These are phyloP conservation scores for Anableps anableps DNA, from an alignment of 2,797 vertebrate genomes.

Conservation along the genomic window DNA sequence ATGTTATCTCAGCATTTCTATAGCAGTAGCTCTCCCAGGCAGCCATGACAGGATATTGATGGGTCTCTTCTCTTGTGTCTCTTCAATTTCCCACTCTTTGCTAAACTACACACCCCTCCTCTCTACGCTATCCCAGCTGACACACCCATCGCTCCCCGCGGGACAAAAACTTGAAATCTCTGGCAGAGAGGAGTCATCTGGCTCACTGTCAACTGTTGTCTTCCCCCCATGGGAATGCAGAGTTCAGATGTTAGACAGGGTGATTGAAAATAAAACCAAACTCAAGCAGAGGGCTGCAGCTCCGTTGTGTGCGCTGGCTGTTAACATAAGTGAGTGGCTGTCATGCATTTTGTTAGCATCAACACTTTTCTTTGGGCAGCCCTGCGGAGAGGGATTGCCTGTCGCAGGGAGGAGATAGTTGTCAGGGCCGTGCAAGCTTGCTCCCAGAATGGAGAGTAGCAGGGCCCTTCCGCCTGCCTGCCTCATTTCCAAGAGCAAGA, in stretches of 20 bases:
- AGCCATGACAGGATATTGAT: constrained; percentile 79
- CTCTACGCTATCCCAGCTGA: constrained; percentile 19
- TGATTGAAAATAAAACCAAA: constrained; percentile 70
- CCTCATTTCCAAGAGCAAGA: constrained; percentile 65
- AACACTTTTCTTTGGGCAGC: constrained; percentile 77
- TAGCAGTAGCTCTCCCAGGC: constrained; percentile 58
- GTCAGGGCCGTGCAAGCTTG: constrained; percentile 59
- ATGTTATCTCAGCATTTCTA: constrained; percentile 71
- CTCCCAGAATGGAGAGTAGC: constrained; percentile 56
- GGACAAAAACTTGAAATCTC: constrained; percentile 76
- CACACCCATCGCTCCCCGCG: constrained; percentile 53
- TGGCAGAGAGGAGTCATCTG: constrained; percentile 67
- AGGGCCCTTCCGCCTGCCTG: constrained; percentile 52
- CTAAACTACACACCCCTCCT: constrained; percentile 29
- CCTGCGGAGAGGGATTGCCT: constrained; percentile 68
- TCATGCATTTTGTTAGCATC: constrained; percentile 79
- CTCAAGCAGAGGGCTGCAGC: constrained; percentile 53
- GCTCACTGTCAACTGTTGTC: constrained; percentile 67
- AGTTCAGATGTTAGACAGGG: constrained; percentile 72
- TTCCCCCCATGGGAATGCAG: constrained; percentile 42
- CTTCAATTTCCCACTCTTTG: constrained; percentile 35
- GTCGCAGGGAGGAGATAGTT: constrained; percentile 70
- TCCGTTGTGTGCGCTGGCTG: constrained; percentile 51
- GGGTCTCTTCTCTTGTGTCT: constrained; percentile 58
- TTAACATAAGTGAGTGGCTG: constrained; percentile 78